A percentile compares a stretch with the other conserved stretches of the same genome.
Conservation (phyloP, 37 sponge, comb jelly and placozoan species). For the Halichondria panicea region DNA sequence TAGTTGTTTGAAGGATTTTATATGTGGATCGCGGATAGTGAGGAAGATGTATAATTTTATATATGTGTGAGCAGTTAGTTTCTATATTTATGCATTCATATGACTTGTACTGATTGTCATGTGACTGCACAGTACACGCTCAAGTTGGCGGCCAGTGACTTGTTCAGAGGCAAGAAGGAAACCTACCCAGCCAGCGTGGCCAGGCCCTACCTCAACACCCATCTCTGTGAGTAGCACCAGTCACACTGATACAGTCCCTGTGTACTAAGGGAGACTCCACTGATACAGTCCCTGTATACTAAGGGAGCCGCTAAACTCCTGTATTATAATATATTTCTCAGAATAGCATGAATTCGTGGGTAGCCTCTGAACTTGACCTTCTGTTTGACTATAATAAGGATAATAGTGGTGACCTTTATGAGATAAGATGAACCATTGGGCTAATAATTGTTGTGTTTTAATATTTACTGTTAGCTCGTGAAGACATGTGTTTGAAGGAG, state of each 20-base stretch:
- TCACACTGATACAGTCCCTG: neutral
- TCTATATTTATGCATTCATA: neutral
- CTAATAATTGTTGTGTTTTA: neutral
- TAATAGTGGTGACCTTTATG: too few species aligned
- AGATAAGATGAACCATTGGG: too few species aligned
- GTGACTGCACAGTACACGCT: constrained; percentile 16
- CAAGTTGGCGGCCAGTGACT: constrained; percentile 71
- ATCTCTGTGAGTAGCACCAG: constrained; percentile 74
- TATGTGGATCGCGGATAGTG: too few species aligned
- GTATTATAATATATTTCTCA: too few species aligned
- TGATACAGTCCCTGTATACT: neutral
- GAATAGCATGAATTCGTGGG: too few species aligned
- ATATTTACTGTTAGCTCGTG: constrained; percentile 20
- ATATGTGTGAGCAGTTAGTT: too few species aligned
- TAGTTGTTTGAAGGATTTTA: neutral
- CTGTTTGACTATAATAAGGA: too few species aligned
- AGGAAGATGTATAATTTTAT: too few species aligned
- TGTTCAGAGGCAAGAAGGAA: constrained; percentile 63
- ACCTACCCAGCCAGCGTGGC: constrained; percentile 66
- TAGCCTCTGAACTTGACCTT: too few species aligned
- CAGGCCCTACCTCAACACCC: constrained; percentile 27
- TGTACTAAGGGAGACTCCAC: too few species aligned
- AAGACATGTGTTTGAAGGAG: constrained; percentile 24
- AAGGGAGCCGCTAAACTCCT: too few species aligned
- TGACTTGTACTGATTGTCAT: neutral